A percentile compares a stretch with the other conserved stretches of the same genome.
Conservation (phyloP, 2,113 vertebrate species). For the Blennius ocellaris region DNA sequence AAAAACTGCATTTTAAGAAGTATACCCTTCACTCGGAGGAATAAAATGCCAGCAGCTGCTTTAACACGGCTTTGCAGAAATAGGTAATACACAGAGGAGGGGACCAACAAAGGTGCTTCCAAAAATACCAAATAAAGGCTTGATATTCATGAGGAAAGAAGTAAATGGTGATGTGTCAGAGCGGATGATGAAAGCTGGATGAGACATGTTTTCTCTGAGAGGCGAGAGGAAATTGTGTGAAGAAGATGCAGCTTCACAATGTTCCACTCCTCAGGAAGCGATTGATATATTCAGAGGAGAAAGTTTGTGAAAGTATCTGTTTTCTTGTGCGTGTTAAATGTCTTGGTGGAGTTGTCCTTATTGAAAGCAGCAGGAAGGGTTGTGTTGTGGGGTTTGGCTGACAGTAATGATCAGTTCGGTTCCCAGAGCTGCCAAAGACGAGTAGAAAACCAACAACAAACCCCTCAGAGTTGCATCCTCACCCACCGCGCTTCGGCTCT, state of each 20-base stretch:
- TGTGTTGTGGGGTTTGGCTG: no score
- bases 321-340: no score
- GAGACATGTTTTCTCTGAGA: constrained; percentile 9
- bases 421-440: no score
- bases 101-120: constrained; percentile 10
- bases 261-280: background rate
- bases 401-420: no score
- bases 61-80: background rate
- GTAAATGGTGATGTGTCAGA: background rate
- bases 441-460: no score
- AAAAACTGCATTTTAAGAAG: background rate
- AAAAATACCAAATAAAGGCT: constrained; percentile 1
- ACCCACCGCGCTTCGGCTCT: no score
- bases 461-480: no score
- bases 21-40: background rate
- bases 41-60: constrained; percentile 14
- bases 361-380: no score
- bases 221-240: background rate
- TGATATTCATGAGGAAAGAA: background rate
- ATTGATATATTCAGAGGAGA: no score
- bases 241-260: constrained; percentile 7
- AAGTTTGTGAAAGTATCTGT: no score
- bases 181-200: background rate
- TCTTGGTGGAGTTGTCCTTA: no score
- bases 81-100: constrained; percentile 13